Evolutionary conservation across 2,888 invertebrate genomes (phyloP).

Genomic region (Argyresthia albistria): DNA sequence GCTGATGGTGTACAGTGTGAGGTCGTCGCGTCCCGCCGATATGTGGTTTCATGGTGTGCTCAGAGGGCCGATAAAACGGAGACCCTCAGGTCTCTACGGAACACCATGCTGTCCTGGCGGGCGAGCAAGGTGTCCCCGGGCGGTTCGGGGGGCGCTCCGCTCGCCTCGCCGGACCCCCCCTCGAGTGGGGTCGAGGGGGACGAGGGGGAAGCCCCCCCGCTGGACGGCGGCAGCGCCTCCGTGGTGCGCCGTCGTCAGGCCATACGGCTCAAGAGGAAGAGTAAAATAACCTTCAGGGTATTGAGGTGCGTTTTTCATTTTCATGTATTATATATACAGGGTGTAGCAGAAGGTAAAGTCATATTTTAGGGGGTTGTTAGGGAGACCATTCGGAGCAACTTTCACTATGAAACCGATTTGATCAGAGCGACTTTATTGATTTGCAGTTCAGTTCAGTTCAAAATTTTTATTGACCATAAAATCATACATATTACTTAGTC

Average conservation of each 20-base stretch:
- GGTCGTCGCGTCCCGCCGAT: slow-evolving; percentile 47
- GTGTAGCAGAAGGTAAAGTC: no score
- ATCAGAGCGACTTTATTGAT: no score
- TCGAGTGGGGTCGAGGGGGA: slow-evolving; percentile 32
- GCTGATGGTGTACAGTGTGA: slow-evolving; percentile 22
- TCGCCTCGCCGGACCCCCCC: slow-evolving; percentile 14
- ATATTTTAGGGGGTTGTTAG: no score
- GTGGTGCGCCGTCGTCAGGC: slow-evolving; percentile 59
- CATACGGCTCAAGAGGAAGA: slow-evolving; percentile 57
- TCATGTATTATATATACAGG: no score
- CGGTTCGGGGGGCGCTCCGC: slow-evolving; percentile 23
- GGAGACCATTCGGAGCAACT: no score
- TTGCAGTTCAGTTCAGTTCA: no score
- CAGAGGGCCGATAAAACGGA: slow-evolving; percentile 66
- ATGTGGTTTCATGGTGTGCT: slow-evolving; percentile 62
- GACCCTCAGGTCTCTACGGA: slow-evolving; percentile 64
- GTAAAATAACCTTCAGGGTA: slow-evolving; percentile 55
- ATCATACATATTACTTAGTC: no score
- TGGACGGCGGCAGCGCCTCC: slow-evolving; percentile 56
- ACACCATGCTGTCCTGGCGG: slow-evolving; percentile 63
- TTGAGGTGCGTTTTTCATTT: slow-evolving; percentile 36
- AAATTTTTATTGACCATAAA: no score
- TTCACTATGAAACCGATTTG: no score
- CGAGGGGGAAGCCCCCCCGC: slow-evolving; percentile 43
- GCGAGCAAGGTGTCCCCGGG: slow-evolving; percentile 37